These are phyloP conservation scores for Sterrhoptilus dennistouni DNA, from an alignment of 2,113 vertebrate genomes.

Conservation along the genomic window DNA sequence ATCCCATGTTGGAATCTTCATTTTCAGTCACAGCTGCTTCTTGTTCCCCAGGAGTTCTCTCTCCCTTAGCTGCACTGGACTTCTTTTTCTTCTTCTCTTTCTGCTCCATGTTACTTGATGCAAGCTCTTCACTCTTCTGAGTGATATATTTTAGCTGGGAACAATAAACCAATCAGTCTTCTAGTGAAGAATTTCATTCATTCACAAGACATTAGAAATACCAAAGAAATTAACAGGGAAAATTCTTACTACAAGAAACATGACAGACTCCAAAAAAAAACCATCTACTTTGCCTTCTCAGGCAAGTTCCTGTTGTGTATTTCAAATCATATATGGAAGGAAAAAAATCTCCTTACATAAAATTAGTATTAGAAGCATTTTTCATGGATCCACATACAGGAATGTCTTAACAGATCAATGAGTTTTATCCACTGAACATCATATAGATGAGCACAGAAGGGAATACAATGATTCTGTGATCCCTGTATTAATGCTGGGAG, in stretches of 20 bases:
- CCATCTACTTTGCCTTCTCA: not conserved
- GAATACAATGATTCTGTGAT: not conserved
- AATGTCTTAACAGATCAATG: not conserved
- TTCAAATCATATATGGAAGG: not conserved
- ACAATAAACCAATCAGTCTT: not conserved
- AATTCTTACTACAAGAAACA: not conserved
- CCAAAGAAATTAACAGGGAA: not conserved
- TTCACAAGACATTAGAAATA: not conserved
- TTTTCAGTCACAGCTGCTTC: conserved; percentile 25
- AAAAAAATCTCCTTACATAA: not conserved
- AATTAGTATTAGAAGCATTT: not conserved
- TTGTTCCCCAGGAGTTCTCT: not conserved
- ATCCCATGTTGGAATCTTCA: conserved; percentile 54
- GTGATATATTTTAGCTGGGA: conserved; percentile 65
- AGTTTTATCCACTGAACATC: not conserved
- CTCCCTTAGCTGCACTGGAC: not conserved
- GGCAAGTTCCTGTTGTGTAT: not conserved
- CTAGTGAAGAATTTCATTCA: not conserved
- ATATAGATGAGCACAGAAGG: not conserved
- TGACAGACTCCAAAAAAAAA: not conserved
- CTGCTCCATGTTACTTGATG: conserved; percentile 53
- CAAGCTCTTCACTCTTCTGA: conserved; percentile 63
- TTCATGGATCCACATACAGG: not conserved
- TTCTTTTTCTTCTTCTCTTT: conserved; percentile 71
- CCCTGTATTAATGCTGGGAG: not conserved